Conservation (phyloP, 1,140 invertebrate genomes). For the Macrobrachium rosenbergii region DNA sequence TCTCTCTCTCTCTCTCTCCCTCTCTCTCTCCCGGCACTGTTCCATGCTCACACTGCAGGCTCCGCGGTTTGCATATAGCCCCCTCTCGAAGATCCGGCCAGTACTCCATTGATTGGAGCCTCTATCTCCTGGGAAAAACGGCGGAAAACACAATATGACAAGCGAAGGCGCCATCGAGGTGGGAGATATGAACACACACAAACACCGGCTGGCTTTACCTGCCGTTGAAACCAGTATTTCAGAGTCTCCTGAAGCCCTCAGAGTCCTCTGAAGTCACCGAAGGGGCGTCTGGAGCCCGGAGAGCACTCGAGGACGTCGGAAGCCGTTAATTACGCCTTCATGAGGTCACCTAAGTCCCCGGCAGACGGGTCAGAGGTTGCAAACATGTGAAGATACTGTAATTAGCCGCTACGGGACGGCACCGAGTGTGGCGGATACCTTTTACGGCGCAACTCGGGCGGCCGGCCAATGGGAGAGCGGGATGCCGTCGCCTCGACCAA, state of each 20-base stretch:
- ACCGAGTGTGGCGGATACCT: slow-evolving; percentile 13
- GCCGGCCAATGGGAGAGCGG: slow-evolving; percentile 31
- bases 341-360: slow-evolving; percentile 28
- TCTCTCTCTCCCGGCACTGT: neutral
- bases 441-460: slow-evolving; percentile 40
- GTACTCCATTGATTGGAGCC: no score
- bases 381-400: slow-evolving; percentile 60
- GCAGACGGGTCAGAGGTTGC: slow-evolving; percentile 59
- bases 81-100: no score
- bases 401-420: slow-evolving; percentile 53
- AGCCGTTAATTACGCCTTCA: slow-evolving; percentile 51
- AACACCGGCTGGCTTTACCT: no score
- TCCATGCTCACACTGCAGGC: neutral
- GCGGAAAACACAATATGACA: no score
- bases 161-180: no score
- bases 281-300: neutral
- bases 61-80: neutral
- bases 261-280: no score
- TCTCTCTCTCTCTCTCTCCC: neutral
- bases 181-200: no score
- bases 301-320: neutral
- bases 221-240: no score
- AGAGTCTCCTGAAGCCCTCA: no score
- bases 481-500: slow-evolving; percentile 18
- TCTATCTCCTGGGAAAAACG: no score